phyloP scores from a whole-genome alignment of 2,113 vertebrate species.

The Vulpes ferrilata region DNA sequence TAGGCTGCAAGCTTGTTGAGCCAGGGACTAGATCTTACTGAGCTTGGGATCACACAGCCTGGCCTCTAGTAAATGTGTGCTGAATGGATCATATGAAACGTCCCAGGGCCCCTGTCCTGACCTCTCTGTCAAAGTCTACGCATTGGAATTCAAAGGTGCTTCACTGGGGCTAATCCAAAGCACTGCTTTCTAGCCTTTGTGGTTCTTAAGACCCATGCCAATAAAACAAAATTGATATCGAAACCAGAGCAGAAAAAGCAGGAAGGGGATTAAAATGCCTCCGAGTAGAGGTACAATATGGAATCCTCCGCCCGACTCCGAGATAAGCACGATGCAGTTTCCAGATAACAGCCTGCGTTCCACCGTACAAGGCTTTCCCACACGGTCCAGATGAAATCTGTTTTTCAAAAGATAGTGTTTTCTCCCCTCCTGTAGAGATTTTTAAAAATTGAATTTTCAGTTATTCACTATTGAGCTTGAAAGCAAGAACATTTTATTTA shows the following conservation, averaged over 20 bases:
- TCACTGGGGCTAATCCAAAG: constrained; percentile 31
- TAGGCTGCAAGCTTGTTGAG: neutral
- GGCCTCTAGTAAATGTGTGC: neutral
- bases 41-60: neutral
- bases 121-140: neutral
- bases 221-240: constrained; percentile 45
- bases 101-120: neutral
- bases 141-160: constrained; percentile 21
- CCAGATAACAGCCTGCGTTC: constrained; percentile 19
- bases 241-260: constrained; percentile 49
- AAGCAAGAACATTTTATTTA: constrained; percentile 21
- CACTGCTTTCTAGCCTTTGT: neutral
- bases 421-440: neutral
- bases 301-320: neutral
- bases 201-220: constrained; percentile 15
- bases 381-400: constrained; percentile 21
- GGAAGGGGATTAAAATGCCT: constrained; percentile 25
- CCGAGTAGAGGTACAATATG: neutral
- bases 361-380: neutral
- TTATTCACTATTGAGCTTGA: constrained; percentile 26
- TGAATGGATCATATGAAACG: neutral
- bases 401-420: constrained; percentile 12
- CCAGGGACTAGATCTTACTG: neutral
- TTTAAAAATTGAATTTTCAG: constrained; percentile 36
- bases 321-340: constrained; percentile 45